Evolutionary conservation across 2,797 vertebrate genomes (phyloP).

Genomic region (Odontamblyopus rebecca): DNA sequence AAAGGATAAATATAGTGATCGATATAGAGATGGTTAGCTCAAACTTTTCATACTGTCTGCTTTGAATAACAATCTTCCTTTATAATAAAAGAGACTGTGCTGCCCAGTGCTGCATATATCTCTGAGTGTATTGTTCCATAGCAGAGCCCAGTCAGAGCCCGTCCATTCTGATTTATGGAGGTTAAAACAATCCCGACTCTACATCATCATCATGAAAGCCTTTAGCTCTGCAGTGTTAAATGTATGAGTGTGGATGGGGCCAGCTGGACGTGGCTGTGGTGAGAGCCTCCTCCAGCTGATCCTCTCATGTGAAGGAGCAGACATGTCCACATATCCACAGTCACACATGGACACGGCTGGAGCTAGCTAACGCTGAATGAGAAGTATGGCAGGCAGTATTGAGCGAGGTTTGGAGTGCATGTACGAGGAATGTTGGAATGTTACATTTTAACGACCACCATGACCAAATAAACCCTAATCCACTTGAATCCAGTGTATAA

Average conservation of each 20-base stretch:
- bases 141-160: background rate
- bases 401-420: background rate
- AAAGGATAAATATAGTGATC: background rate
- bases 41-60: background rate
- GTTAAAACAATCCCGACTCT: constrained; percentile 40
- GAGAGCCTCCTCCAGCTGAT: constrained; percentile 35
- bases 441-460: too few relatives aligned
- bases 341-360: background rate
- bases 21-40: background rate
- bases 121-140: background rate
- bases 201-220: constrained; percentile 45
- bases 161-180: constrained; percentile 23
- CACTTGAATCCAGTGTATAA: too few relatives aligned
- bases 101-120: background rate
- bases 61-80: background rate
- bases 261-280: constrained; percentile 37
- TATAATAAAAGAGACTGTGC: background rate
- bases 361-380: background rate
- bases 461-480: too few relatives aligned
- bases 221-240: constrained; percentile 30
- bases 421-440: background rate
- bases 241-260: constrained; percentile 38
- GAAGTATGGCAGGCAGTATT: background rate
- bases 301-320: constrained; percentile 15
- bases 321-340: background rate